Percentiles rank a stretch among this genome's conserved stretches.
These are phyloP conservation scores for Thecophora atra DNA, from an alignment of 2,888 invertebrate genomes.

Conservation along the genomic window DNA sequence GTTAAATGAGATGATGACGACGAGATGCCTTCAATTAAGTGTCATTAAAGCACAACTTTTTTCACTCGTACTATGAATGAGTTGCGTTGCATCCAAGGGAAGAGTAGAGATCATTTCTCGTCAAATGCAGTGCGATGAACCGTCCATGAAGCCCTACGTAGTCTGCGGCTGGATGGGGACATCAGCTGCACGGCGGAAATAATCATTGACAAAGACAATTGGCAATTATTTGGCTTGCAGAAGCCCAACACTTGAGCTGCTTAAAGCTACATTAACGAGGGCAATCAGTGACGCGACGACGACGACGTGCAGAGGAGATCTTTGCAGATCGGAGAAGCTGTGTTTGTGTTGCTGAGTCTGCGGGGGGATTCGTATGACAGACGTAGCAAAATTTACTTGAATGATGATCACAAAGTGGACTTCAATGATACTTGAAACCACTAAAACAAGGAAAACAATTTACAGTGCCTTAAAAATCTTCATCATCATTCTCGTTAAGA, in stretches of 20 bases:
- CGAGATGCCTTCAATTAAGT: slow-evolving; percentile 28
- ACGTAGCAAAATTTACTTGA: not conserved
- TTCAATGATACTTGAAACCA: slow-evolving; percentile 1
- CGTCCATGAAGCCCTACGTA: not conserved
- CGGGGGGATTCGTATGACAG: not conserved
- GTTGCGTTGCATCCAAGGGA: not conserved
- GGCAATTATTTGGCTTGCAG: slow-evolving; percentile 56
- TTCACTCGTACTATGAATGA: not conserved
- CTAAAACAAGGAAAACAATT: not conserved
- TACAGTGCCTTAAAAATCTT: not conserved
- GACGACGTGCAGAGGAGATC: not conserved
- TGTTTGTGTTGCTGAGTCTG: not conserved
- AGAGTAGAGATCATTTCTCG: not conserved
- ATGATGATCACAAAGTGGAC: not conserved
- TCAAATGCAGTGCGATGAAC: not conserved
- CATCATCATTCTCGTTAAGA: not conserved
- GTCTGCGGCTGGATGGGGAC: not conserved
- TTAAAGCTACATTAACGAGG: slow-evolving; percentile 24
- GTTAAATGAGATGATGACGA: not conserved
- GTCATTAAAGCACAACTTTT: slow-evolving; percentile 29
- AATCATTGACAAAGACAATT: slow-evolving; percentile 62
- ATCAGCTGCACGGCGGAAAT: slow-evolving; percentile 54
- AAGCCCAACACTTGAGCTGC: slow-evolving; percentile 21
- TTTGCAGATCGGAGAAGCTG: not conserved
- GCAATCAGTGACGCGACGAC: not conserved